These are phyloP conservation scores for Camponotus floridanus DNA, from an alignment of 1,140 invertebrate genomes.

Conservation along the genomic window DNA sequence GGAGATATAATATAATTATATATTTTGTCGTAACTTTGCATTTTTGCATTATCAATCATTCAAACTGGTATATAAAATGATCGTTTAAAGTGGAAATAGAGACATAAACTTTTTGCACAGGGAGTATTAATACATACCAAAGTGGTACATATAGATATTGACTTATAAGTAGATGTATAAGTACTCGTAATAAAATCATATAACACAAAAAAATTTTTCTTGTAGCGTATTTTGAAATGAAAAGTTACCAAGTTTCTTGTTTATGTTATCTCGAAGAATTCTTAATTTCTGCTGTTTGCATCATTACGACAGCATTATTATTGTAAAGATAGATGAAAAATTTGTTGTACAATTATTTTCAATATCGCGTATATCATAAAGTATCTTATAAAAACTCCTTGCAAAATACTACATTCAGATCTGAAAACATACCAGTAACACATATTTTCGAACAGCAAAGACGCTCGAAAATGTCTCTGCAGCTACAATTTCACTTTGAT, in stretches of 20 bases:
- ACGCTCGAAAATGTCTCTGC: conserved; percentile 57
- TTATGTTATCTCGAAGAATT: neutral
- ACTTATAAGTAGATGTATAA: neutral
- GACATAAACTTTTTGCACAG: neutral
- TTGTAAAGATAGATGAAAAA: conserved; percentile 23
- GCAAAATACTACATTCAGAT: conserved; percentile 61
- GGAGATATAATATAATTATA: conserved; percentile 52
- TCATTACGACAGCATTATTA: neutral
- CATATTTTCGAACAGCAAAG: conserved; percentile 34
- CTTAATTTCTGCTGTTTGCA: neutral
- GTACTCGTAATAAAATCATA: too few relatives aligned
- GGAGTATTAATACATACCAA: conserved; percentile 37
- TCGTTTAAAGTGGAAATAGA: conserved; percentile 11
- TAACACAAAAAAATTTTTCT: neutral
- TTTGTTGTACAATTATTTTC: neutral
- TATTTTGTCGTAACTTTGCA: conserved; percentile 57
- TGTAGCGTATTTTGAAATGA: neutral
- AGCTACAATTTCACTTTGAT: conserved; percentile 71
- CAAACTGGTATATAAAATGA: conserved; percentile 56
- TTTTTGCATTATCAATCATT: conserved; percentile 51
- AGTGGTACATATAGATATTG: neutral
- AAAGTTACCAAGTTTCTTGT: neutral
- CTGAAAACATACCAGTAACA: conserved; percentile 60
- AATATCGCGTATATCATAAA: neutral
- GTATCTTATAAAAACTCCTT: conserved; percentile 46